Evolutionary conservation across 2,113 vertebrate genomes (phyloP).

Genomic region (Podiceps cristatus): DNA sequence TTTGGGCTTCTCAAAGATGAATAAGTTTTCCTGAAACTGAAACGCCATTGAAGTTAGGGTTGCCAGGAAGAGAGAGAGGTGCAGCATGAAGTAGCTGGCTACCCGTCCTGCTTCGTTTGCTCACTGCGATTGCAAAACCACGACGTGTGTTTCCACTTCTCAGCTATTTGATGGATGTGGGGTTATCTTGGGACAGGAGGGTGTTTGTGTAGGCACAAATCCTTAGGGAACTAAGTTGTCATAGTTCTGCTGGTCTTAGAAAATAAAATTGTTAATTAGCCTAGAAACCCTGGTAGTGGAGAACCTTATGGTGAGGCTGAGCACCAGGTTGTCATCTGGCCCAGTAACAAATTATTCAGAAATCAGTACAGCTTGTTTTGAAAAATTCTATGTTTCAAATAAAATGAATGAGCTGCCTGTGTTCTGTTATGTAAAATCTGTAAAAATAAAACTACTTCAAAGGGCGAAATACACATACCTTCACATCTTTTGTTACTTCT

Average conservation of each 20-base stretch:
- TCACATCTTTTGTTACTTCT: not conserved
- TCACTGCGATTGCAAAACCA: rapidly evolving
- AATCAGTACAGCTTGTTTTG: not conserved
- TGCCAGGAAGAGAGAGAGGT: not conserved
- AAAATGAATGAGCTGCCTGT: not conserved
- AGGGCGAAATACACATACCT: no score
- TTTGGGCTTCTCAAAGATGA: not conserved
- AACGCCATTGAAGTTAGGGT: rapidly evolving
- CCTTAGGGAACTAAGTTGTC: not conserved
- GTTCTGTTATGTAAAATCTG: not conserved
- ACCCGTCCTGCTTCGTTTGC: rapidly evolving
- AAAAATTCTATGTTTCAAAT: not conserved
- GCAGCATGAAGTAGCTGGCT: not conserved
- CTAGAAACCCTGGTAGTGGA: not conserved
- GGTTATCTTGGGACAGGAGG: not conserved
- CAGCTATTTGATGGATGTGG: not conserved
- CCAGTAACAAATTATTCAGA: no score
- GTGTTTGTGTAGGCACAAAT: not conserved
- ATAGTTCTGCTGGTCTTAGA: not conserved
- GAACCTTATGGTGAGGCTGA: not conserved
- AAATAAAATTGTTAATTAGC: not conserved
- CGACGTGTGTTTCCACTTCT: rapidly evolving
- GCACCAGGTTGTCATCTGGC: not conserved
- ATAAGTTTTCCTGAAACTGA: not conserved
- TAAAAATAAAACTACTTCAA: not conserved